A percentile compares a stretch with the other conserved stretches of the same genome.
Evolutionary conservation across 2,113 vertebrate genomes (phyloP).

Genomic region (Megaptera novaeangliae): DNA sequence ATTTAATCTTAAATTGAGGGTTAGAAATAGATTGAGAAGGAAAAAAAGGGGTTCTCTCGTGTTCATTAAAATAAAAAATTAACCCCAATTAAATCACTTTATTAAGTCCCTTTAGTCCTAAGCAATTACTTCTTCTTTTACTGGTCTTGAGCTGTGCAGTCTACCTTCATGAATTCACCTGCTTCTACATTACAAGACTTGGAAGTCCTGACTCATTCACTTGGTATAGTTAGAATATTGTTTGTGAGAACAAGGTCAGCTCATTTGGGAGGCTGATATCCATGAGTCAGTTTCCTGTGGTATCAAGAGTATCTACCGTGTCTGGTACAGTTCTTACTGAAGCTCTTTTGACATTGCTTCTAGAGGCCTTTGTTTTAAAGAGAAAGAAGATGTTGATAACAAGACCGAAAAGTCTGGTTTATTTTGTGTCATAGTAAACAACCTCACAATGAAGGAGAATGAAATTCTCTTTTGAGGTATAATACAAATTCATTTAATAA

Average conservation of each 20-base stretch:
- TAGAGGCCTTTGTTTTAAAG: not conserved
- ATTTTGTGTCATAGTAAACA: not conserved
- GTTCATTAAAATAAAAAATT: not conserved
- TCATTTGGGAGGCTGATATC: not conserved
- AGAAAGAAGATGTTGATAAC: not conserved
- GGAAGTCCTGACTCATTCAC: not conserved
- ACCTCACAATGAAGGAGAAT: not conserved
- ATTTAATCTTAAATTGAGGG: not conserved
- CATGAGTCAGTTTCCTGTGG: conserved; percentile 31
- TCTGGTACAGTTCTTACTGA: not conserved
- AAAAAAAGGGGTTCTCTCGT: not conserved
- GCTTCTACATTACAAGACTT: not conserved
- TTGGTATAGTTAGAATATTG: not conserved
- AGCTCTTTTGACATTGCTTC: not conserved
- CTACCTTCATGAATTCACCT: not conserved
- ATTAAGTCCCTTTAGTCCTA: not conserved
- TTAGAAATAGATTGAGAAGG: not conserved
- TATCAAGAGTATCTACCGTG: not conserved
- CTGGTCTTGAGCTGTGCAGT: not conserved
- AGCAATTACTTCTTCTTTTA: not conserved
- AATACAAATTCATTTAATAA: not conserved
- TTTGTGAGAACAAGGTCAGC: not conserved
- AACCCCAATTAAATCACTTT: not conserved
- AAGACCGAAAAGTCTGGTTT: not conserved
- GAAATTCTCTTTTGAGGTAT: not conserved